Evolutionary conservation across 2,113 vertebrate genomes (phyloP).

Genomic region (Monopterus albus): DNA sequence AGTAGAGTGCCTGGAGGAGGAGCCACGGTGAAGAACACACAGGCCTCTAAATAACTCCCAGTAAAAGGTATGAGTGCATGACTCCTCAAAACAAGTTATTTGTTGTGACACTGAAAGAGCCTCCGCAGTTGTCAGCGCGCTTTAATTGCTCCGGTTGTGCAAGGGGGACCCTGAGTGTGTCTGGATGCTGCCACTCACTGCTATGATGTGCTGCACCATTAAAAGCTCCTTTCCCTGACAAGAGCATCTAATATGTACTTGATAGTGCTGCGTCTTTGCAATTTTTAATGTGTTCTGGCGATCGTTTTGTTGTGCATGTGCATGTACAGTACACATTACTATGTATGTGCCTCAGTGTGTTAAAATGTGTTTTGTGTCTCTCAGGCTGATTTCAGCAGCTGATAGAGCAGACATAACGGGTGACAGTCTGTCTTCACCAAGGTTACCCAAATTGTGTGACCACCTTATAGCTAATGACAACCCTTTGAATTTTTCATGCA

Average conservation of each 20-base stretch:
- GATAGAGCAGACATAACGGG: conserved; percentile 91
- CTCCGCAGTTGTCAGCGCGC: conserved; percentile 70
- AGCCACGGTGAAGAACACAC: conserved; percentile 42
- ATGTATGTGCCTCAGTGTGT: conserved; percentile 48
- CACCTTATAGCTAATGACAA: conserved; percentile 91
- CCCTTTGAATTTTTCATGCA: conserved; percentile 92
- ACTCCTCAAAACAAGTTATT: conserved; percentile 78
- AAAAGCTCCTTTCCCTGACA: conserved; percentile 91
- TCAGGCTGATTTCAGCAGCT: conserved; percentile 90
- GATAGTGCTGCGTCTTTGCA: conserved; percentile 91
- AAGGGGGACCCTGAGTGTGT: conserved; percentile 82
- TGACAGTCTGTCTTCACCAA: conserved; percentile 94
- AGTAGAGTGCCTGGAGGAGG: conserved; percentile 56
- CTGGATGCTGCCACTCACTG: conserved; percentile 90
- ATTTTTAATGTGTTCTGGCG: conserved; percentile 88
- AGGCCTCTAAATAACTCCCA: conserved; percentile 70
- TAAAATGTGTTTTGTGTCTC: conserved; percentile 84
- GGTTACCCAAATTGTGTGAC: conserved; percentile 95
- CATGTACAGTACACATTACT: conserved; percentile 6
- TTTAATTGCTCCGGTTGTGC: conserved; percentile 81
- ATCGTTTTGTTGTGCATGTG: conserved; percentile 73
- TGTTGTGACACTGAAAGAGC: conserved; percentile 80
- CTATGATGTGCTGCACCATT: conserved; percentile 87
- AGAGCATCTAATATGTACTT: conserved; percentile 90
- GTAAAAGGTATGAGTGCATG: conserved; percentile 71